These are phyloP conservation scores for Oreocharis arfaki DNA, from an alignment of 2,113 vertebrate genomes.

Conservation along the genomic window DNA sequence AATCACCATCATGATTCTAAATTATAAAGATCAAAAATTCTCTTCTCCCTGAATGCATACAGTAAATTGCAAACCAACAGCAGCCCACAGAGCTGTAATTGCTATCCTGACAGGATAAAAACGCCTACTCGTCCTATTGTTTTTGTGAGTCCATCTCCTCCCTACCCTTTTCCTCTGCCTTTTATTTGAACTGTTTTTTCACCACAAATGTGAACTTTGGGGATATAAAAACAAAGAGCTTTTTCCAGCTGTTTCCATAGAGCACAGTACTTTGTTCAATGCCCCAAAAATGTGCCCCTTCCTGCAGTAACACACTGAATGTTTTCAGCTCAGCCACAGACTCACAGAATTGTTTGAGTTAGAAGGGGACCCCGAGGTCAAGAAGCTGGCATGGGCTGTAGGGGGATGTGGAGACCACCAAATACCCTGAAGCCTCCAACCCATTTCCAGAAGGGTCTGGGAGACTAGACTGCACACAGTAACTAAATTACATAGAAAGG, in stretches of 20 bases:
- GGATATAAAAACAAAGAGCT: neutral
- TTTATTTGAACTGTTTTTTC: neutral
- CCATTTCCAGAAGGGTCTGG: neutral
- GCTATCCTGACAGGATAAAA: conserved; percentile 33
- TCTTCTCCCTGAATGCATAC: conserved; percentile 44
- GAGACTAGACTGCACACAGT: neutral
- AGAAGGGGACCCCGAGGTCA: neutral
- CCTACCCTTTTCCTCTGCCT: neutral
- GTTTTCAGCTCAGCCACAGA: neutral
- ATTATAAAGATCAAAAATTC: conserved; percentile 60
- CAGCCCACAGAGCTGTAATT: conserved; percentile 23
- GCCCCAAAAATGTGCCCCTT: neutral
- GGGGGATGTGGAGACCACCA: neutral
- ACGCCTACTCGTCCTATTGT: neutral
- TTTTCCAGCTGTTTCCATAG: neutral
- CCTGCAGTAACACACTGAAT: neutral
- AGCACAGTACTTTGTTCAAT: neutral
- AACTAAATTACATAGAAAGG: neutral
- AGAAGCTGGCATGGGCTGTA: neutral
- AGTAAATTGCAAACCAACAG: conserved; percentile 48
- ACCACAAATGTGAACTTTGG: neutral
- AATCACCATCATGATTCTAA: conserved; percentile 56
- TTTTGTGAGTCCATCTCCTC: conserved; percentile 9
- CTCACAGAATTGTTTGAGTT: neutral
- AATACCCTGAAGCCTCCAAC: neutral